Base-by-base conservation (phyloP, 2,797 vertebrate species). In the Chiroxiphia lanceolata region DNA sequence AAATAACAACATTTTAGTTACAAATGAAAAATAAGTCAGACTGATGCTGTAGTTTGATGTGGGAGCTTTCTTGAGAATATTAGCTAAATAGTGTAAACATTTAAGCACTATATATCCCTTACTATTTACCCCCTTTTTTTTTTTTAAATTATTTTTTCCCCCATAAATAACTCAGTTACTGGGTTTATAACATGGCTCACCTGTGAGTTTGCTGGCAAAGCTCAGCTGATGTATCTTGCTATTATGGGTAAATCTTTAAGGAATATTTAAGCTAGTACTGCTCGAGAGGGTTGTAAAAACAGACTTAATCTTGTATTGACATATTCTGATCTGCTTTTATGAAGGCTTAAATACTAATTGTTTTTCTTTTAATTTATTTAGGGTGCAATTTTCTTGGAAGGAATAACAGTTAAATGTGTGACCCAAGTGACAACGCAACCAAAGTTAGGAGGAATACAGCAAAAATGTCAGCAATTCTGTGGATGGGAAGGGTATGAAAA, bases 371-470 rank as follows among this genome's bases (percentile, higher is more conserved):
- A 53, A 78, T 15, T 50, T 79, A 29, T 94, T 89, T 90, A 99
- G 99, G 99, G 98, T 69, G 99, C 99, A 63, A 97, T 99, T 91
- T 99, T 99, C 98, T 98, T 99, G 96, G 99, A 99, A 98, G 99
- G 99, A 83, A 94, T 99, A 92, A 94, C 98, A 26, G 99, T 99
- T 89, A 99, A 98, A 98, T 98, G 98, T 76, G 99, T 99, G 97
- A 98, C 98, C 79, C 99, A 99, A 97, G 90, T 99, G 97, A 99
- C 98, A 87, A 97, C 97, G 17, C 99, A 99, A 96, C 99, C 99
- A 86, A 99, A 99, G 95, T 98, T 99, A 71, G 98, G 98, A 94
- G 98, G 98, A 85, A 97, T 99, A 96, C 99, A 99, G 96, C 98
- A 98, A 94, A 99, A 99, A 97, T 99, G 99, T 97, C 99, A 99